Percentiles rank a stretch among this genome's conserved stretches.
Conservation (phyloP, 1,140 invertebrate genomes). For the Drosophila gunungcola region DNA sequence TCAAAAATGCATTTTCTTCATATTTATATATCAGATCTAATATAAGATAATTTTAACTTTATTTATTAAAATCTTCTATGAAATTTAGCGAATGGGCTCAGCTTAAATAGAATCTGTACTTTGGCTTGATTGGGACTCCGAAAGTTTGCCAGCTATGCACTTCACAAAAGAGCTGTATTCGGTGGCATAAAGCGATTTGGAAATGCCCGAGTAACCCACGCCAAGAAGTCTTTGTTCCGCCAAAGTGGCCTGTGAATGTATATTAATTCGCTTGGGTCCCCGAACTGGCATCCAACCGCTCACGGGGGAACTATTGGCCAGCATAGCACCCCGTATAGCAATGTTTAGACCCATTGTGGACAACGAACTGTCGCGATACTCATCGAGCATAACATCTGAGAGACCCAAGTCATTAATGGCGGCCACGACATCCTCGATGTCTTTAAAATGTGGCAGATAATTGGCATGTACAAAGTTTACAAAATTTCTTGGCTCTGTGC, state of each 20-base stretch:
- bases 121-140: conserved; percentile 1
- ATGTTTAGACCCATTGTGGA: conserved; percentile 86
- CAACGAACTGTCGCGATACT: conserved; percentile 88
- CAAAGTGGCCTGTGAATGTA: conserved; percentile 15
- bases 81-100: background rate
- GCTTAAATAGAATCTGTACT: background rate
- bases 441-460: conserved; percentile 89
- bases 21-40: background rate
- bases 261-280: conserved; percentile 85
- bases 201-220: conserved; percentile 37
- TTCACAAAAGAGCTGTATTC: conserved; percentile 68
- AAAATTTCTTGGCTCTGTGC: conserved; percentile 87
- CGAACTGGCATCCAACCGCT: conserved; percentile 90
- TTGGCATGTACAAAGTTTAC: conserved; percentile 90
- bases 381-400: conserved; percentile 87
- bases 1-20: background rate
- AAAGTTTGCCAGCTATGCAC: conserved; percentile 25
- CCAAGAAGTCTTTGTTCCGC: conserved; percentile 51
- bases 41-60: background rate
- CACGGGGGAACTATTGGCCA: conserved; percentile 88
- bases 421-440: conserved; percentile 86
- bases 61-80: background rate
- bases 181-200: conserved; percentile 60
- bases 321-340: conserved; percentile 89
- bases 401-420: conserved; percentile 87